These are phyloP conservation scores for Heliopora coerulea DNA, from an alignment of 92 coral and sea anemone species.

Conservation along the genomic window DNA sequence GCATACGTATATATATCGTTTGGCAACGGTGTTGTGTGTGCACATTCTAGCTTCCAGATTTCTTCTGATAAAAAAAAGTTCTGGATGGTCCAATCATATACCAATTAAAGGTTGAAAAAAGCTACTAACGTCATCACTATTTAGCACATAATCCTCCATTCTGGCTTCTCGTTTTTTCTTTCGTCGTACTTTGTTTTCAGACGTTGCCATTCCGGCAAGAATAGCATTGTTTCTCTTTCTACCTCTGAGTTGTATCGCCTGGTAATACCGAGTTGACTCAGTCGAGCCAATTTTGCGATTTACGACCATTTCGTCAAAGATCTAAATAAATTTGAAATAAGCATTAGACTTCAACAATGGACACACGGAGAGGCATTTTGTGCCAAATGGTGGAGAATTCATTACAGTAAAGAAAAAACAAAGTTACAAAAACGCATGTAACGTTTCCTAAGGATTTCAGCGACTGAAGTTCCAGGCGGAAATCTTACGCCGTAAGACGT, in stretches of 20 bases:
- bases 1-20: too few relatives aligned
- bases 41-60: too few relatives aligned
- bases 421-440: too few relatives aligned
- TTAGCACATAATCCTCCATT: constrained; percentile 8
- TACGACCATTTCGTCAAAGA: constrained; percentile 12
- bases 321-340: constrained; percentile 7
- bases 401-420: too few relatives aligned
- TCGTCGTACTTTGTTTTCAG: neutral
- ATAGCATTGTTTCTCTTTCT: neutral
- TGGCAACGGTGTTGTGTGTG: too few relatives aligned
- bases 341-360: neutral
- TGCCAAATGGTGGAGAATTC: too few relatives aligned
- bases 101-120: too few relatives aligned
- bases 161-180: constrained; percentile 13
- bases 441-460: too few relatives aligned
- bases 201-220: neutral
- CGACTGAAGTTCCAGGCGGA: too few relatives aligned
- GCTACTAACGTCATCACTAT: neutral
- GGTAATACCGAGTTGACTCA: constrained; percentile 23
- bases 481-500: too few relatives aligned
- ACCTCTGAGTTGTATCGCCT: constrained; percentile 33
- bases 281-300: constrained; percentile 26
- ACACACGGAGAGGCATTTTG: neutral
- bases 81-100: too few relatives aligned
- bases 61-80: too few relatives aligned